Conservation (phyloP, 2,113 vertebrate genomes). For the Candoia aspera region DNA sequence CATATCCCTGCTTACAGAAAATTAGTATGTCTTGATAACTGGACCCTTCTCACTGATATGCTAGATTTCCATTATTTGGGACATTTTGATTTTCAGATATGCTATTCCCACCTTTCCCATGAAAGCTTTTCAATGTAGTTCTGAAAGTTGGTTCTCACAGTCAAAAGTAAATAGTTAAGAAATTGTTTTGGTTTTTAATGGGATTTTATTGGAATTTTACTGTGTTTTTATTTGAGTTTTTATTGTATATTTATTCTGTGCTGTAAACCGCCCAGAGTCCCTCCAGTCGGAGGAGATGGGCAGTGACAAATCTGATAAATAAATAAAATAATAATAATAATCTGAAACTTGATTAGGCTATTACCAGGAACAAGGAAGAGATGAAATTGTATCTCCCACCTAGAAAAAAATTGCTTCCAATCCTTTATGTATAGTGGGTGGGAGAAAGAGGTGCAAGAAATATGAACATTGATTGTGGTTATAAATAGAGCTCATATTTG, state of each 20-base stretch:
- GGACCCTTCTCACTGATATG: background rate
- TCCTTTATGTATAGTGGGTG: background rate
- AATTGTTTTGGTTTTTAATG: too few relatives aligned
- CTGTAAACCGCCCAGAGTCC: too few relatives aligned
- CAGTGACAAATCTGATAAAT: too few relatives aligned
- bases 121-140: background rate
- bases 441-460: background rate
- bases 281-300: too few relatives aligned
- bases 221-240: too few relatives aligned
- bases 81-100: background rate
- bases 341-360: background rate
- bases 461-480: background rate
- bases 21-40: background rate
- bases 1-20: background rate
- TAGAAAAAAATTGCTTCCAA: background rate
- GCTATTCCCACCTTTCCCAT: background rate
- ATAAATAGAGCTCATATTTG: background rate
- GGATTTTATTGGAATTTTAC: too few relatives aligned
- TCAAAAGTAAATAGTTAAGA: background rate
- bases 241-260: too few relatives aligned
- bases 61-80: background rate
- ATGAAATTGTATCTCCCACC: background rate
- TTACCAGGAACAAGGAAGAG: background rate
- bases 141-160: background rate
- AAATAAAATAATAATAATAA: too few relatives aligned